Percentiles rank a stretch among this genome's conserved stretches.
These are phyloP conservation scores for Cepaea nemoralis DNA, from an alignment of 1,140 invertebrate species.

Conservation along the genomic window DNA sequence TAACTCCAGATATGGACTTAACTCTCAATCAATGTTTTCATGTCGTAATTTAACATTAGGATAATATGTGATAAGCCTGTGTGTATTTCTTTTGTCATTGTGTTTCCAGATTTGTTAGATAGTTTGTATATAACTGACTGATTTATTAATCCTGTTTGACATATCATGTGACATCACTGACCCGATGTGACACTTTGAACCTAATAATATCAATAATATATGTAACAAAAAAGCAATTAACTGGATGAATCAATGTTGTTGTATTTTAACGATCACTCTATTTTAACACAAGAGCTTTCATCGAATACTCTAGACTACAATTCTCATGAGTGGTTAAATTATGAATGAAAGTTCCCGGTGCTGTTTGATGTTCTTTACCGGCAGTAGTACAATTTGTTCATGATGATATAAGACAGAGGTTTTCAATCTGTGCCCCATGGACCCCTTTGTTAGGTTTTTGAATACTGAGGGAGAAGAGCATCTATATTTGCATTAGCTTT, in stretches of 20 bases:
- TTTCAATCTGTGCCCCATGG: too few species aligned
- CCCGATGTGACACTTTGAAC: neutral
- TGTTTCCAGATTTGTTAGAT: neutral
- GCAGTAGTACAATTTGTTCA: neutral
- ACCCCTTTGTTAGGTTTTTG: too few species aligned
- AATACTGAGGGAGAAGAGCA: too few species aligned
- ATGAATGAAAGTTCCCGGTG: neutral
- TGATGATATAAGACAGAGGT: too few species aligned
- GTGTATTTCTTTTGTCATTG: too few species aligned
- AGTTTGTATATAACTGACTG: neutral
- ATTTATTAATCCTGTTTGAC: neutral
- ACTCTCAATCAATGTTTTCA: too few species aligned
- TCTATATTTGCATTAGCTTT: neutral
- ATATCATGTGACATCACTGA: neutral
- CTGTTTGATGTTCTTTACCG: neutral
- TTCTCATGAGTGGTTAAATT: neutral
- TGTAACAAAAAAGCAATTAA: slow-evolving; percentile 2
- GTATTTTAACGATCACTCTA: neutral
- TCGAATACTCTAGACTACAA: neutral
- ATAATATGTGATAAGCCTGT: too few species aligned
- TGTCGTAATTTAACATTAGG: too few species aligned
- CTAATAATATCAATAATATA: neutral
- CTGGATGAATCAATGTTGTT: neutral
- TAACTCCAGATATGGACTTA: too few species aligned
- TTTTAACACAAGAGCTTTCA: slow-evolving; percentile 8